Evolutionary conservation across 2,888 invertebrate genomes (phyloP), one percentile per base, ranked within the genome.

Genomic region (Baccha elongata): DNA sequence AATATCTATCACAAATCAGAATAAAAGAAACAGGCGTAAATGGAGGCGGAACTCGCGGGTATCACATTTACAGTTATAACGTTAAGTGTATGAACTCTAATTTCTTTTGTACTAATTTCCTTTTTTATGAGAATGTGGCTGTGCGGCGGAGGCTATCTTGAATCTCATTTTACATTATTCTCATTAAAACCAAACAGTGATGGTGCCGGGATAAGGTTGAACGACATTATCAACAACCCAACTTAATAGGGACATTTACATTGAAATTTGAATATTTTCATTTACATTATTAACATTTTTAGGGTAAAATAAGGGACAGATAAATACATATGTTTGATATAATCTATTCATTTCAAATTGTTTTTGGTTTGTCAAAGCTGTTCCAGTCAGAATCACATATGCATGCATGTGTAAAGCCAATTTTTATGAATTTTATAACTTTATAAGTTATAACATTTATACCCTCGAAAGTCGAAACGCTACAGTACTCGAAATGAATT

Each of bases 11-110:
- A 11, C 35, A 35, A 42, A 40, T 17, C 17, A 23, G 10, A 44
- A 67, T 52, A 29, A 80, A 69, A 80, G 48, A 69, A 81, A 52
- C 53, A 55, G 81, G 81, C 71, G 81, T 72, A 46, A 67, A 76
- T 48, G 71, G 60, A 72, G 81, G 81, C 67, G 76, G 81, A 64
- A 68, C 74, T 74, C 50, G 58, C 64, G 50, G 69, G 60, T 76
- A 72, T 81, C 35, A n/a, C n/a, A 76, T 60, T 26, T 19, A 32
- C 37, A 3, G 50, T 29, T 48, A 35, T 42, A 13, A 8, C 8
- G 19, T 13, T 58, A 58, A 26, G 5, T 15, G 15, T 17, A 74
- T 35, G 50, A 68, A 68, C 48, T 48, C 15, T 32, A 58, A 42
- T 52, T 48, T 15, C 26, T 19, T 58, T 40, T 21, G 3, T 13